These are phyloP conservation scores for Calliopsis andreniformis DNA, from an alignment of 1,140 invertebrate genomes.

Conservation along the genomic window DNA sequence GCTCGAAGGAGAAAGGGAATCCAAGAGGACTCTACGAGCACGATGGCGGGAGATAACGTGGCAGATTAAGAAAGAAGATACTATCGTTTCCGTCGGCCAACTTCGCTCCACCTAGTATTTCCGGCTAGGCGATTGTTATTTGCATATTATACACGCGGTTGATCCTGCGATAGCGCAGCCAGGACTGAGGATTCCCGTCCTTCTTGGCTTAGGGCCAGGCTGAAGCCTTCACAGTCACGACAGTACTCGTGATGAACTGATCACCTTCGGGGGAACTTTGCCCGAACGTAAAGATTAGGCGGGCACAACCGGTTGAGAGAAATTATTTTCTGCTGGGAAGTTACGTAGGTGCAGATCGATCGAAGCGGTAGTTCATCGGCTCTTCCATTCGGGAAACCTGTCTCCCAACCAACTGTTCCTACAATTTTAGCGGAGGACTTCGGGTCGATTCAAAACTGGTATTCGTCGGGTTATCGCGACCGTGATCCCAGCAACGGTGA, in stretches of 20 bases:
- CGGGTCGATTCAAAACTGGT: not conserved
- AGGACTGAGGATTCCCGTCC: constrained; percentile 12
- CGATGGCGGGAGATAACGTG: not conserved
- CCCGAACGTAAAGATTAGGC: constrained; percentile 32
- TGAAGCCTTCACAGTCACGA: constrained; percentile 35
- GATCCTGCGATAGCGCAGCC: constrained; percentile 8
- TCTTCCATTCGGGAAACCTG: not conserved
- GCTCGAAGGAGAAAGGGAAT: not conserved
- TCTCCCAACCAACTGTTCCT: too few relatives aligned
- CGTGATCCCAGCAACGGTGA: constrained; percentile 39
- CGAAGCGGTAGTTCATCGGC: not conserved
- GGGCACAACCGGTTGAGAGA: constrained; percentile 5
- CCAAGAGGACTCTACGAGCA: not conserved
- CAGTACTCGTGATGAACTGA: constrained; percentile 40
- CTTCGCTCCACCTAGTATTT: constrained; percentile 28
- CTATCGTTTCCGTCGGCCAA: constrained; percentile 27
- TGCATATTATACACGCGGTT: constrained; percentile 10
- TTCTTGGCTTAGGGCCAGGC: constrained; percentile 14
- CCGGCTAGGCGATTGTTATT: constrained; percentile 6
- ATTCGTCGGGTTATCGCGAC: constrained; percentile 22
- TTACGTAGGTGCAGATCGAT: constrained; percentile 1
- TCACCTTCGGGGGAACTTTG: constrained; percentile 28
- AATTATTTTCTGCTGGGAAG: not conserved
- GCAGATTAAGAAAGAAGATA: constrained; percentile 15
- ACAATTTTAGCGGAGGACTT: not conserved